These are phyloP conservation scores for Gymnocypris eckloni DNA, from an alignment of 2,797 vertebrate species.

Conservation along the genomic window DNA sequence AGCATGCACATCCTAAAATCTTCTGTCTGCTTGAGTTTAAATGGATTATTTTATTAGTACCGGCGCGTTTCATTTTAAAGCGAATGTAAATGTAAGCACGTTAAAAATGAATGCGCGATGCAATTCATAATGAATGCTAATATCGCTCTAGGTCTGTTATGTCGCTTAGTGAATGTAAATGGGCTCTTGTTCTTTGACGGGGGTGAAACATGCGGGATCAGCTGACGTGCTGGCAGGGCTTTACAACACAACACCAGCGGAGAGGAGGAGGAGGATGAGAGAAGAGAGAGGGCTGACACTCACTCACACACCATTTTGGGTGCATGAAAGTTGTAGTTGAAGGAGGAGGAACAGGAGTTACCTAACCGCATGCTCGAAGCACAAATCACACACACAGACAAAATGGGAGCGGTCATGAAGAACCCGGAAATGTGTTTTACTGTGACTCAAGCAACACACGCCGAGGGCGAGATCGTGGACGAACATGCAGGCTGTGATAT, in stretches of 20 bases:
- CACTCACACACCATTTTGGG: conserved; percentile 66
- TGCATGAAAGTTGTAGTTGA: conserved; percentile 48
- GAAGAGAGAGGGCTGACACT: conserved; percentile 45
- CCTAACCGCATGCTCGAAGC: conserved; percentile 55
- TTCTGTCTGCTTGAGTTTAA: not conserved
- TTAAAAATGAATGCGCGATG: not conserved
- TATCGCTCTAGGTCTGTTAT: not conserved
- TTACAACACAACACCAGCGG: conserved; percentile 72
- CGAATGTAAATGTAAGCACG: not conserved
- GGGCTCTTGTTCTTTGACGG: conserved; percentile 5
- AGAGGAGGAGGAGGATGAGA: conserved; percentile 54
- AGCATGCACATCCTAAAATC: not conserved
- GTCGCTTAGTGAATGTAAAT: not conserved
- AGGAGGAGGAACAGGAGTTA: conserved; percentile 53
- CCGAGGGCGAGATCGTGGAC: conserved; percentile 6
- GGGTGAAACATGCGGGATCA: conserved; percentile 81
- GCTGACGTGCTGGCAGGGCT: conserved; percentile 85
- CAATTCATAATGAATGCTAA: not conserved
- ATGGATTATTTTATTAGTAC: not conserved
- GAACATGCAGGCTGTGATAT: not conserved
- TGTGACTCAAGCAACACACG: not conserved
- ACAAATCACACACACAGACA: conserved; percentile 55
- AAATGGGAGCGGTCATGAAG: conserved; percentile 63
- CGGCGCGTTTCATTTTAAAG: not conserved
- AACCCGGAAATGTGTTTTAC: conserved; percentile 58